Evolutionary conservation across 1,140 invertebrate genomes (phyloP), one percentile per base, ranked within the genome.

Genomic region (Sycophila sp.): DNA sequence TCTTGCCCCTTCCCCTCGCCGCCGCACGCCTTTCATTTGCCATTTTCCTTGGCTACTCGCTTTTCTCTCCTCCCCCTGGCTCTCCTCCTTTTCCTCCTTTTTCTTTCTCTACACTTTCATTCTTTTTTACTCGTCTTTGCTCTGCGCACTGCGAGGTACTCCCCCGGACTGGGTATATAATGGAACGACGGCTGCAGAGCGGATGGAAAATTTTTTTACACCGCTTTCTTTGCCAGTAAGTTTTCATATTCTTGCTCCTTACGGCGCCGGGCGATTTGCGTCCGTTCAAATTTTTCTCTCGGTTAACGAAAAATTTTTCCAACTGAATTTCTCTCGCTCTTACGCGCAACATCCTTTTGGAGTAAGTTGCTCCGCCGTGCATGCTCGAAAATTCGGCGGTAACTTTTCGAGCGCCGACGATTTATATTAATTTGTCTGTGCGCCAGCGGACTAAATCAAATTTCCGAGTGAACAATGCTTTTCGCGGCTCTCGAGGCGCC

Each of bases 11-110:
- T 45, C 56, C 67, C 66, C 60, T 55, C 69, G 28, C 45, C 64
- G 63, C 49, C 73, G 53, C 74, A 62, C 78, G 76, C 76, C 72
- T 69, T 59, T 65, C 69, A 71, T 68, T 73, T 60, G 45, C 53
- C 34, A 28, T 66, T 69, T 62, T 70, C 49, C n/a, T 36, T 30
- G 19, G n/a, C 19, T 42, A 24, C 34, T 7, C 15, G 7, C 24
- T 24, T 63, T 22, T 28, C n/a, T 42, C 68, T 64, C 30, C 71
- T 72, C 64, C 64, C 67, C 45, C 69, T 49, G 53, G 38, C 60
- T 56, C 62, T 59, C 28, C 24, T n/a, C 19, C 13, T n/a, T 51
- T 5, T 7, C 19, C 47, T 6, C 70, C 63, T 49, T 63, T 38
- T 67, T 64, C 55, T 68, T 4, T n/a, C 63, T 11, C 6, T 53